These are phyloP conservation scores for Amphiduros pacificus DNA, from an alignment of 2,888 invertebrate species.

Conservation along the genomic window DNA sequence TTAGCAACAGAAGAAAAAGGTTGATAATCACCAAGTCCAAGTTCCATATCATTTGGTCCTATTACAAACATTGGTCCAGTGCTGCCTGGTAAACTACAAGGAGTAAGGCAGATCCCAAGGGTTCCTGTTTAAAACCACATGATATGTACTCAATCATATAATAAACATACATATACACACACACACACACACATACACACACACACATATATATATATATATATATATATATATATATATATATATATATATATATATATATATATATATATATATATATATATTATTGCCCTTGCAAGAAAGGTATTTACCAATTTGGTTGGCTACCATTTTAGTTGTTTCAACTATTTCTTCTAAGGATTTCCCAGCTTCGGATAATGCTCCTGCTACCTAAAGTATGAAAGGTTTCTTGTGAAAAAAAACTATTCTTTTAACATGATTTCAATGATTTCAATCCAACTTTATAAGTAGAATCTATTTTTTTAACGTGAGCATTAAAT, in stretches of 20 bases:
- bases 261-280: too few relatives aligned
- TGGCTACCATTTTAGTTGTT: background rate
- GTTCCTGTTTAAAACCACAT: slow-evolving; percentile 63
- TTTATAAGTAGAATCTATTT: too few relatives aligned
- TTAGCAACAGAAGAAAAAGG: too few relatives aligned
- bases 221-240: too few relatives aligned
- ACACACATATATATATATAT: too few relatives aligned
- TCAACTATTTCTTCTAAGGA: slow-evolving; percentile 65
- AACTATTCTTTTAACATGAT: background rate
- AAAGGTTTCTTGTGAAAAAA: background rate
- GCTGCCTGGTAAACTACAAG: slow-evolving; percentile 71
- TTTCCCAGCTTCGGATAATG: slow-evolving; percentile 69
- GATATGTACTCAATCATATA: background rate
- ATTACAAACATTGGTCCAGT: slow-evolving; percentile 69
- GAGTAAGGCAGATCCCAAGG: slow-evolving; percentile 70
- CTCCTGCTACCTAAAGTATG: slow-evolving; percentile 71
- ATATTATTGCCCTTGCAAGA: too few relatives aligned
- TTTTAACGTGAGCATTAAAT: too few relatives aligned
- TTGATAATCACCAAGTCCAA: slow-evolving; percentile 64
- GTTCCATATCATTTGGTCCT: slow-evolving; percentile 70
- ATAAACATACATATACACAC: background rate
- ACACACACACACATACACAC: too few relatives aligned
- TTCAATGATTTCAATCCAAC: too few relatives aligned
- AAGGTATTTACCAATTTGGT: background rate
- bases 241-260: too few relatives aligned